phyloP scores from a whole-genome alignment of 2,113 vertebrate species.

The Phrynocephalus versicolor region DNA sequence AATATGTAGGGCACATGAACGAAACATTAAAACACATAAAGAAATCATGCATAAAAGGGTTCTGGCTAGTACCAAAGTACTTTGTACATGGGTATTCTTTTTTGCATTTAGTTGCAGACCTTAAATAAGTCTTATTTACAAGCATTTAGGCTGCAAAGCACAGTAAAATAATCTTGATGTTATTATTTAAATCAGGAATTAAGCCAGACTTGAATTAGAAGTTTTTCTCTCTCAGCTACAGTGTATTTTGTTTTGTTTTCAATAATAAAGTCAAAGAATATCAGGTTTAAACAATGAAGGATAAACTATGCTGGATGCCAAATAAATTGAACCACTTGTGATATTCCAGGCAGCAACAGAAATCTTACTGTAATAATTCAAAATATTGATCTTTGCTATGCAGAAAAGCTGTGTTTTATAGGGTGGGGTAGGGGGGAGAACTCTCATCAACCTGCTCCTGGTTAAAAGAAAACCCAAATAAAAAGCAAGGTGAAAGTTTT shows the following conservation, averaged over 20 bases:
- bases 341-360: conserved; percentile 47
- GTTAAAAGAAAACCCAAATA: conserved; percentile 11
- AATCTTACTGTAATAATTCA: conserved; percentile 32
- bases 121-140: conserved; percentile 59
- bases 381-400: conserved; percentile 48
- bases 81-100: conserved; percentile 47
- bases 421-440: no score
- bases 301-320: not conserved
- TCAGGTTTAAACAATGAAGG: conserved; percentile 15
- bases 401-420: conserved; percentile 53
- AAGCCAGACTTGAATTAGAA: conserved; percentile 62
- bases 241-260: no score
- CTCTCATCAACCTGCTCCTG: not conserved
- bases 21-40: conserved; percentile 62
- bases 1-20: conserved; percentile 57
- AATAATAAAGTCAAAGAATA: conserved; percentile 35
- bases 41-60: conserved; percentile 72
- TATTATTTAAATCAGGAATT: conserved; percentile 58
- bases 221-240: conserved; percentile 34
- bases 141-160: conserved; percentile 68
- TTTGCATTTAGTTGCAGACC: conserved; percentile 64
- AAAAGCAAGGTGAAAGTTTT: not conserved
- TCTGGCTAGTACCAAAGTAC: conserved; percentile 49
- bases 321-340: conserved; percentile 61
- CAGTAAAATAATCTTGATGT: conserved; percentile 48